These are phyloP conservation scores for Lucifuga dentata DNA, from an alignment of 2,113 vertebrate species.

Conservation along the genomic window DNA sequence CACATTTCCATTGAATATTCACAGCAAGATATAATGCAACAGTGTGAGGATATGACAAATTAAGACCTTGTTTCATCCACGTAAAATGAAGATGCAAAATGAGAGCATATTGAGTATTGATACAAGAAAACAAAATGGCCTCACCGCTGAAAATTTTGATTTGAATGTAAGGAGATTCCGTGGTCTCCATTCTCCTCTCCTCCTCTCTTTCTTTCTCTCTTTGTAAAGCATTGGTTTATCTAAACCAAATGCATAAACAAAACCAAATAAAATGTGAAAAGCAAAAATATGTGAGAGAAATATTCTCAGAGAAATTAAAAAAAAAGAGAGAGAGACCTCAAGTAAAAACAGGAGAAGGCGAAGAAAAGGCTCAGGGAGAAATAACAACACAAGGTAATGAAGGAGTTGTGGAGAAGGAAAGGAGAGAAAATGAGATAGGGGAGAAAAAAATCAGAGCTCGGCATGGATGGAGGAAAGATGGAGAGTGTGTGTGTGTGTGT, in stretches of 20 bases:
- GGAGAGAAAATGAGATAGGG: constrained; percentile 50
- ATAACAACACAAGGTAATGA: constrained; percentile 43
- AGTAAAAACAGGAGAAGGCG: neutral
- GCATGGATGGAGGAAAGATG: constrained; percentile 31
- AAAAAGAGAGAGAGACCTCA: neutral
- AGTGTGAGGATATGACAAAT: too few species aligned
- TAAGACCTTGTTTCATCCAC: too few species aligned
- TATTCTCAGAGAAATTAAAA: constrained; percentile 24
- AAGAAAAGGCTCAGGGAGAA: constrained; percentile 18
- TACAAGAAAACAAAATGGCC: too few species aligned
- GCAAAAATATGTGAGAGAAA: neutral
- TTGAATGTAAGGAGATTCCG: too few species aligned
- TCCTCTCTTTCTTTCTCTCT: neutral
- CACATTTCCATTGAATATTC: too few species aligned
- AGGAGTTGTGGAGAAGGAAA: constrained; percentile 45
- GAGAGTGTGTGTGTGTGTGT: constrained; percentile 40
- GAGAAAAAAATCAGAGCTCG: constrained; percentile 44
- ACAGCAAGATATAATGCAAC: too few species aligned
- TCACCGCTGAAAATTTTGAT: too few species aligned
- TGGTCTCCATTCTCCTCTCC: too few species aligned
- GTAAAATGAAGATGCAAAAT: too few species aligned
- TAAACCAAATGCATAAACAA: neutral
- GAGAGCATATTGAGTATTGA: too few species aligned
- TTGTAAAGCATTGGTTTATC: neutral
- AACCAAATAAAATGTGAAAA: neutral